phyloP scores from a whole-genome alignment of 2,888 invertebrate genomes.

The Caenorhabditis sinica region DNA sequence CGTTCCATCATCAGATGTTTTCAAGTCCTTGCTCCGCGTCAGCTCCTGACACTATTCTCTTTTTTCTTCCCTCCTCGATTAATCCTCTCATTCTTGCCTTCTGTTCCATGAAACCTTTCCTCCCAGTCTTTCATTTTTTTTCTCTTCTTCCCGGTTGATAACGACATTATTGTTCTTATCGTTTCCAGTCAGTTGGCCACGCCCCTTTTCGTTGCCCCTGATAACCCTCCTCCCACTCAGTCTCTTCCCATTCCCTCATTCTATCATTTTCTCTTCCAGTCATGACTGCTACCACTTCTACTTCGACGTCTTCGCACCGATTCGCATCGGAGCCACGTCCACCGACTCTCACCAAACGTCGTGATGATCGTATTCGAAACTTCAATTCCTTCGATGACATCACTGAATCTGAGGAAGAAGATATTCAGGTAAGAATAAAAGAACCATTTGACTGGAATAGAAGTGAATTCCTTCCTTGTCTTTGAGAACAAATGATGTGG shows the following conservation, averaged over 20 bases:
- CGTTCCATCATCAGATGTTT: conserved; percentile 50
- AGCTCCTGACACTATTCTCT: conserved; percentile 49
- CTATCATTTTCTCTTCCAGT: conserved; percentile 12
- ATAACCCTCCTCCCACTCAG: conserved; percentile 56
- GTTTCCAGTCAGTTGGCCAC: conserved; percentile 25
- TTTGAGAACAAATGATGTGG: conserved; percentile 15
- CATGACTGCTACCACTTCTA: conserved; percentile 60
- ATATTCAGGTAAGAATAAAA: conserved; percentile 57
- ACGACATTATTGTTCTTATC: conserved; percentile 34
- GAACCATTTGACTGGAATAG: background rate
- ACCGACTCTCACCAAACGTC: conserved; percentile 49
- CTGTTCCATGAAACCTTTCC: conserved; percentile 37
- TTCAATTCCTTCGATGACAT: conserved; percentile 73
- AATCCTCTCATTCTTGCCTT: conserved; percentile 32
- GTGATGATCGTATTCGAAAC: conserved; percentile 69
- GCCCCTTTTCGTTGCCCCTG: conserved; percentile 32
- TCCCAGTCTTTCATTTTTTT: background rate
- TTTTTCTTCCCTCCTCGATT: conserved; percentile 38
- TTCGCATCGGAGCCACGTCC: conserved; percentile 63
- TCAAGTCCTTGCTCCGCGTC: conserved; percentile 40
- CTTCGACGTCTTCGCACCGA: conserved; percentile 49
- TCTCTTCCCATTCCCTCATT: conserved; percentile 20
- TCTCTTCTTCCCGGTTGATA: conserved; percentile 19
- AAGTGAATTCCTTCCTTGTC: background rate
- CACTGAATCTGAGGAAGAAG: conserved; percentile 72